Evolutionary conservation across 2,113 vertebrate genomes (phyloP).

Genomic region (Pedionomus torquatus): DNA sequence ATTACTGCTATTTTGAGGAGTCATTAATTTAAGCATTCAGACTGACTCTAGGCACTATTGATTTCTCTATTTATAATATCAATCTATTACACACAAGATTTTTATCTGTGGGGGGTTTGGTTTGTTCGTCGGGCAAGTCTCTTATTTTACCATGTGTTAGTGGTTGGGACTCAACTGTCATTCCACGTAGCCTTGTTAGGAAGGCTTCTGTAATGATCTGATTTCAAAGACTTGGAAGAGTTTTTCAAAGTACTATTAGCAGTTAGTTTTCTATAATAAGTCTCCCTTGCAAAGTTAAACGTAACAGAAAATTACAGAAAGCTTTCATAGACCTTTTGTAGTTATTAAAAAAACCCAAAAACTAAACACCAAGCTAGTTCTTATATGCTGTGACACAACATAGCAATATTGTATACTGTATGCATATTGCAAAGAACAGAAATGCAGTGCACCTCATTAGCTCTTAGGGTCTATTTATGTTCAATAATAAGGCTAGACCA

Average conservation of each 20-base stretch:
- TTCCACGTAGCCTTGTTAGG: not conserved
- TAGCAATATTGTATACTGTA: too few relatives aligned
- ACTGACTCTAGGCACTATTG: not conserved
- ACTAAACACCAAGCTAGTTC: not conserved
- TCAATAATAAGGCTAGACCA: not conserved
- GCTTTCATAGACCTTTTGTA: not conserved
- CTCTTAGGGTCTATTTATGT: not conserved
- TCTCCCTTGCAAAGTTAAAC: not conserved
- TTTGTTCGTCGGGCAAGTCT: not conserved
- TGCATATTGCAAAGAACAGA: not conserved
- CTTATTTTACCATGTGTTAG: accelerated
- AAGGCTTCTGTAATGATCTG: not conserved
- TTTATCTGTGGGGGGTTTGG: not conserved
- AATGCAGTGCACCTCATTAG: accelerated
- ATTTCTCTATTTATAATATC: not conserved
- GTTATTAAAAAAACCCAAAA: not conserved
- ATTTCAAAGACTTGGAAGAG: not conserved
- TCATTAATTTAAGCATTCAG: not conserved
- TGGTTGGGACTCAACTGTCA: not conserved
- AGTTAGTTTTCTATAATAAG: not conserved
- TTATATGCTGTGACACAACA: not conserved
- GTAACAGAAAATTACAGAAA: not conserved
- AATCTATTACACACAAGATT: not conserved
- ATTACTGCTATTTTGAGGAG: not conserved
- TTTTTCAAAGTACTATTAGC: not conserved